Evolutionary conservation across 1,140 invertebrate genomes (phyloP), one percentile per base, ranked within the genome.

Genomic region (Orussus abietinus): DNA sequence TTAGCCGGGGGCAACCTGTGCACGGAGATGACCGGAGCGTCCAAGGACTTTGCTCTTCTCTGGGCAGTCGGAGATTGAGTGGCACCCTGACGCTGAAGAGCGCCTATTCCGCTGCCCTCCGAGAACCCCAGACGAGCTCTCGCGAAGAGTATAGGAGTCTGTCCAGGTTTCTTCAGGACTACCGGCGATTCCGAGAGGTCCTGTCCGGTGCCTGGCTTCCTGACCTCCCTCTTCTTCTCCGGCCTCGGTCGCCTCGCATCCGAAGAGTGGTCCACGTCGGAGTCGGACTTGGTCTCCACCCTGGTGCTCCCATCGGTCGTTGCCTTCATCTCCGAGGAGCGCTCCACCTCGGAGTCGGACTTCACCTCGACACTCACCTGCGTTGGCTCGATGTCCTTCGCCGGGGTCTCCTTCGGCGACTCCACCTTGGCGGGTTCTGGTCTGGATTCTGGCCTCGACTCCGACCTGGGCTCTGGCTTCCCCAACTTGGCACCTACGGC

Each of bases 1-100:
- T 88, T 88, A 55, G 85, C 81, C n/a, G 85, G 82, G 15, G 87
- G 87, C 38, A 90, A 66, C 53, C 80, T 76, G 64, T 86, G 83
- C 13, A 90, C 60, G 11, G 86, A 82, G 55, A 90, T 87, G 29
- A 90, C 83, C 6, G 86, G 84, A 11, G 86, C 84, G 59, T 90
- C 88, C 46, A 91, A 72, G 42, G 87, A 90, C 64, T 89, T 88
- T 0, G 87, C 83, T 54, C 87, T 75, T 45, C 87, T 75, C 44
- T 85, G 81, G 12, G 82, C 70, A 7, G 82, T 81, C 12, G 85
- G 85, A 3, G 85, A 88, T 45, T 84, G 82, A 0, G 77, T 76
- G 7, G 85, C 83, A 52, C 81, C 83, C 63, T 88, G 84, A 25
- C 83, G 77, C 56, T 88, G 83, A 5, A 88, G 63, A 1, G 83